These are phyloP conservation scores for Zaprionus inermis DNA, from an alignment of 1,140 invertebrate species.

Conservation along the genomic window DNA sequence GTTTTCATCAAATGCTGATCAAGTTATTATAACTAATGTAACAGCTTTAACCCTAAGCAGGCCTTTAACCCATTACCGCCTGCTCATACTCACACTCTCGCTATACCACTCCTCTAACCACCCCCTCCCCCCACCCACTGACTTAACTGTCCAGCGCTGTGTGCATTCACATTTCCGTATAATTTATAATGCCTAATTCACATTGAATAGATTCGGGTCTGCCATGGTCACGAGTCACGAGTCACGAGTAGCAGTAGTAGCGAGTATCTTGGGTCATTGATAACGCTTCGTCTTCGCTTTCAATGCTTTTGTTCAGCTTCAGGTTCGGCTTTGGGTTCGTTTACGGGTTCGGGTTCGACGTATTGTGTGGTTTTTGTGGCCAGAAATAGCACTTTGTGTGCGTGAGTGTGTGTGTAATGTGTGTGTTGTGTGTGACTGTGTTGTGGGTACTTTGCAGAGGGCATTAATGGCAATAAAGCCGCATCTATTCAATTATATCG, in stretches of 20 bases:
- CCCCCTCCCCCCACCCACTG: neutral
- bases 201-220: conserved; percentile 41
- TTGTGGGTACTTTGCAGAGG: conserved; percentile 31
- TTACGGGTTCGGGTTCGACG: conserved; percentile 2
- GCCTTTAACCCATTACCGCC: neutral
- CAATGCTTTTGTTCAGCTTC: neutral
- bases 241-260: neutral
- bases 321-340: neutral
- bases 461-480: conserved; percentile 74
- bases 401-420: conserved; percentile 10
- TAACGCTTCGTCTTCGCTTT: conserved; percentile 37
- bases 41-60: neutral
- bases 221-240: conserved; percentile 2
- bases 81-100: neutral
- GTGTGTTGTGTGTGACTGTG: conserved; percentile 22
- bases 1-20: neutral
- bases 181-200: conserved; percentile 67
- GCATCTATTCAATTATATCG: conserved; percentile 77
- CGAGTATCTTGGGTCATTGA: conserved; percentile 49
- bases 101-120: too few relatives aligned
- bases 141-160: neutral
- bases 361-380: conserved; percentile 73
- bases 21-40: conserved; percentile 11
- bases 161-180: conserved; percentile 36
- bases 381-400: conserved; percentile 63